phyloP scores from a whole-genome alignment of 2,888 invertebrate species.

The Onthophagus sagittarius region DNA sequence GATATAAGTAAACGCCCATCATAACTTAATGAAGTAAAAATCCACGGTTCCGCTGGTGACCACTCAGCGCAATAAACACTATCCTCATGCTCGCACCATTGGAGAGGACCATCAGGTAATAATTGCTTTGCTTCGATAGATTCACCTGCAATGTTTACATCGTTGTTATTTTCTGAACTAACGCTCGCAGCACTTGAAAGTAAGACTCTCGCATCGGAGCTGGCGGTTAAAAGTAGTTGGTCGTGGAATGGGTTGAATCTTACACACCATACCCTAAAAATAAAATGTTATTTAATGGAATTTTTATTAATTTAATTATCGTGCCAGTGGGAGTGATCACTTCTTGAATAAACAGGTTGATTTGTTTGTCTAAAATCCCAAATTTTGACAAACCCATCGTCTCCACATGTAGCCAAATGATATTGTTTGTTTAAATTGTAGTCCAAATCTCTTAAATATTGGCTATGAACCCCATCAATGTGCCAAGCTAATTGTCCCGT shows the following conservation, averaged over 20 bases:
- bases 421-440: constrained; percentile 98
- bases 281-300: background rate
- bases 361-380: constrained; percentile 90
- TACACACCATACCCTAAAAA: constrained; percentile 82
- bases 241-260: constrained; percentile 96
- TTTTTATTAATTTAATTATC: constrained; percentile 11
- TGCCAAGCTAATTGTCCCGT: constrained; percentile 72
- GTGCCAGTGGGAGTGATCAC: constrained; percentile 85
- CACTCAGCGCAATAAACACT: constrained; percentile 97
- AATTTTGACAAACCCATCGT: constrained; percentile 91
- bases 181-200: constrained; percentile 84
- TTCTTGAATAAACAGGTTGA: constrained; percentile 73
- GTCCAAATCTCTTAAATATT: constrained; percentile 86
- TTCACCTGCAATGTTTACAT: constrained; percentile 46
- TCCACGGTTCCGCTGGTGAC: constrained; percentile 98
- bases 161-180: constrained; percentile 72
- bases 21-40: constrained; percentile 97
- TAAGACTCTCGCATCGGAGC: constrained; percentile 90
- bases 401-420: constrained; percentile 88
- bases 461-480: constrained; percentile 80
- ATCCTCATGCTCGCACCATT: constrained; percentile 95
- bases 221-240: constrained; percentile 88
- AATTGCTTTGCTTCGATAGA: constrained; percentile 53
- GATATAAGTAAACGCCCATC: constrained; percentile 94
- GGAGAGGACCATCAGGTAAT: constrained; percentile 82